Evolutionary conservation across 2,888 invertebrate genomes (phyloP).

Genomic region (Allolobophora icterica): DNA sequence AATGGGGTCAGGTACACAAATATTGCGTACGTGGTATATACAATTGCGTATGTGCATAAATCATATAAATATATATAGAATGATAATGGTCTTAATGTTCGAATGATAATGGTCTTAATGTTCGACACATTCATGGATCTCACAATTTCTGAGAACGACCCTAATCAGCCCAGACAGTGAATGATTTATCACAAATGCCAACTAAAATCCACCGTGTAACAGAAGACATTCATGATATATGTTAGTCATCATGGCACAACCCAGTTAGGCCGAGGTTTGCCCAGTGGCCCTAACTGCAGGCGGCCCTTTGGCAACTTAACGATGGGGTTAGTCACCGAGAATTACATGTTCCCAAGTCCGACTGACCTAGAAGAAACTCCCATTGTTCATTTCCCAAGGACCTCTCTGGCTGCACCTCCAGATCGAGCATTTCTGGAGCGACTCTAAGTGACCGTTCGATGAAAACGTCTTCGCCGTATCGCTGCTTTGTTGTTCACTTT

Average conservation of each 20-base stretch:
- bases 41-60: background rate
- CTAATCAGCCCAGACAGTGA: conserved; percentile 11
- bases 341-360: conserved; percentile 5
- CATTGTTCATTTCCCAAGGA: conserved; percentile 91
- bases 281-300: background rate
- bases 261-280: background rate
- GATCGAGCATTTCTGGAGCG: conserved; percentile 76
- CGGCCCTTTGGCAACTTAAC: background rate
- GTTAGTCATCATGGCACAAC: conserved; percentile 26
- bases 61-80: background rate
- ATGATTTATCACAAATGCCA: conserved; percentile 19
- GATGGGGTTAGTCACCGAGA: conserved; percentile 5
- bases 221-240: conserved; percentile 21
- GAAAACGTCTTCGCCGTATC: background rate
- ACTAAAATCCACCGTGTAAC: conserved; percentile 4
- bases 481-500: background rate
- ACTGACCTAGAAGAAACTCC: conserved; percentile 90
- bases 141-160: background rate
- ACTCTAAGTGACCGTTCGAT: background rate
- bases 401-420: conserved; percentile 90
- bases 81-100: no score
- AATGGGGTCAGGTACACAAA: background rate
- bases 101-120: background rate
- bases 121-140: conserved; percentile 25
- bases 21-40: background rate